Percentiles rank a stretch among this genome's conserved stretches.
Conservation (phyloP, 1,140 invertebrate species). For the Procambarus clarkii region DNA sequence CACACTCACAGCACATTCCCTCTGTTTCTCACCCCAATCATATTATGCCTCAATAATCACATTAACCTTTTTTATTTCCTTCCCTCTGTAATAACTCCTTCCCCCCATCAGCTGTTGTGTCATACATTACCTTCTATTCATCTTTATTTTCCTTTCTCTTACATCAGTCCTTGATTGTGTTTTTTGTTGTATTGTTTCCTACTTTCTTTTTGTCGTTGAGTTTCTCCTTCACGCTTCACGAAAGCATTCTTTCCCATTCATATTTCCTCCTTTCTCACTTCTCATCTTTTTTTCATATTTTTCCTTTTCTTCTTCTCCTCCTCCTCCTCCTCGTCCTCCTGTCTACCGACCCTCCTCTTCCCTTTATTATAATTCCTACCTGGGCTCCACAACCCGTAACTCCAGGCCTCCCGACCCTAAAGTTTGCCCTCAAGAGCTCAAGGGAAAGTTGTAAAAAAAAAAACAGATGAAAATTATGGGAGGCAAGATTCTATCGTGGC, state of each 20-base stretch:
- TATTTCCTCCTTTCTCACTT: neutral
- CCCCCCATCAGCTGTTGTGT: neutral
- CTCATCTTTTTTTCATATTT: neutral
- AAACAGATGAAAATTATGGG: conserved; percentile 3
- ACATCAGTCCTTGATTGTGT: too few species aligned
- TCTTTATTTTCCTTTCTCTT: neutral
- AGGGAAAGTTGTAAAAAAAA: conserved; percentile 20
- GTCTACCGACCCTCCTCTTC: neutral
- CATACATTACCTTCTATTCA: neutral
- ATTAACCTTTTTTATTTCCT: too few species aligned
- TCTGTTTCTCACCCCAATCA: too few species aligned
- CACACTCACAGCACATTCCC: neutral
- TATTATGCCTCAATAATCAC: too few species aligned
- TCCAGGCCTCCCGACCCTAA: neutral
- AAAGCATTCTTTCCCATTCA: neutral
- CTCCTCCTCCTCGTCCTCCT: neutral
- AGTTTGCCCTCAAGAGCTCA: conserved; percentile 13
- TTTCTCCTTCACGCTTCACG: neutral
- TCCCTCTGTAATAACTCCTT: neutral
- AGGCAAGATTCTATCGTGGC: conserved; percentile 1
- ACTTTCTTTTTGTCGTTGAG: too few species aligned
- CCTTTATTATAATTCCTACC: conserved; percentile 5
- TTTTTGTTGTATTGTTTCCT: too few species aligned
- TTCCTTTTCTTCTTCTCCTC: neutral
- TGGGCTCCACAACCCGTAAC: conserved; percentile 1